Conservation (phyloP, 2,888 invertebrate genomes). For the Bhutanitis thaidina region DNA sequence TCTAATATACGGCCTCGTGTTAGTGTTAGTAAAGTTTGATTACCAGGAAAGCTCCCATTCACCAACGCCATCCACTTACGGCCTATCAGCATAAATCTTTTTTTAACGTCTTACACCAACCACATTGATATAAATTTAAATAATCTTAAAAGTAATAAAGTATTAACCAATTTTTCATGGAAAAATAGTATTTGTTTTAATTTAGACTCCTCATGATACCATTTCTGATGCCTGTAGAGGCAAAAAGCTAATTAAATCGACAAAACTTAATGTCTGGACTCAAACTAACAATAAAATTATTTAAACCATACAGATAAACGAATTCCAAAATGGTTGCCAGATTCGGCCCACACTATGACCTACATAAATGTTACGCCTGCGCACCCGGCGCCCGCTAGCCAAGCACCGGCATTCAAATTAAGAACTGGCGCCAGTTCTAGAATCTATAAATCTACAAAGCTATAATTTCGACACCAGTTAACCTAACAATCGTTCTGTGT, state of each 20-base stretch:
- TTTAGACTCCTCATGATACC: too few relatives aligned
- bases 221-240: too few relatives aligned
- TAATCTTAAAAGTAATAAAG: too few relatives aligned
- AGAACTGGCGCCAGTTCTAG: constrained; percentile 62
- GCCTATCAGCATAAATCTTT: too few relatives aligned
- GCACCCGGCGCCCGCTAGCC: constrained; percentile 68
- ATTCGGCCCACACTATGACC: constrained; percentile 72
- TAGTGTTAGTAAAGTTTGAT: too few relatives aligned
- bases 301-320: constrained; percentile 13
- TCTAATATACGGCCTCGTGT: too few relatives aligned
- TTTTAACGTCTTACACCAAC: too few relatives aligned
- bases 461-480: constrained; percentile 52
- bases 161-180: too few relatives aligned
- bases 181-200: too few relatives aligned
- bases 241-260: not conserved
- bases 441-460: constrained; percentile 54
- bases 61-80: too few relatives aligned
- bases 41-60: too few relatives aligned
- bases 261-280: not conserved
- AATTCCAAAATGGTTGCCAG: constrained; percentile 53
- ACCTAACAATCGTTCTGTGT: constrained; percentile 46
- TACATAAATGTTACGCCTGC: constrained; percentile 63
- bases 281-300: constrained; percentile 14
- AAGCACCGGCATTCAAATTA: constrained; percentile 63
- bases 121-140: too few relatives aligned